Evolutionary conservation across 2,797 vertebrate species (phyloP).

Genomic region (Phataginus tetradactyla): DNA sequence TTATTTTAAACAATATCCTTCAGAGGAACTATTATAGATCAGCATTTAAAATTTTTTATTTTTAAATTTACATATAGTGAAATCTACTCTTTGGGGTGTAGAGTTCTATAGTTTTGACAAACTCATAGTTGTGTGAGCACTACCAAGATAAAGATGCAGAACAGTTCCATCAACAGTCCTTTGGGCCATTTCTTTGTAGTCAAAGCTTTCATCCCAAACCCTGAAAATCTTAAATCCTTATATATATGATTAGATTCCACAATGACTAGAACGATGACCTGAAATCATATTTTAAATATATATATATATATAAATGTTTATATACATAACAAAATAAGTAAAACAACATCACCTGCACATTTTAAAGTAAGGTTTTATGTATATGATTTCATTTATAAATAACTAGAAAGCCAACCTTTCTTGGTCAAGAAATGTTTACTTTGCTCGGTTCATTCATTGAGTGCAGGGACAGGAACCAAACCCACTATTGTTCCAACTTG

Average conservation of each 20-base stretch:
- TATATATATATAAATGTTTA: not conserved
- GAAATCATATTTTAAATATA: not conserved
- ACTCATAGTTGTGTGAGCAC: too few relatives aligned
- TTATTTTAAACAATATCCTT: slow-evolving; percentile 13
- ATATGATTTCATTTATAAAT: not conserved
- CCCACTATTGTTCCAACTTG: not conserved
- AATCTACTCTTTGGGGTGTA: not conserved
- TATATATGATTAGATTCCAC: not conserved
- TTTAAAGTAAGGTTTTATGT: not conserved
- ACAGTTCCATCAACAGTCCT: not conserved
- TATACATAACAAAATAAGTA: not conserved
- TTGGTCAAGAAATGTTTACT: not conserved
- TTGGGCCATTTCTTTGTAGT: not conserved
- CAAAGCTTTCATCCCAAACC: not conserved
- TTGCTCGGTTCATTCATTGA: not conserved
- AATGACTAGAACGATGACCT: not conserved
- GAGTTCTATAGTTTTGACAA: not conserved
- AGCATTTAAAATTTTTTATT: not conserved
- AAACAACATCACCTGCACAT: not conserved
- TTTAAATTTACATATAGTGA: not conserved
- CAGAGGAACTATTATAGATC: not conserved
- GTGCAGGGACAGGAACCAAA: not conserved
- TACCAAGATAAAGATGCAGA: not conserved
- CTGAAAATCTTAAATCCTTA: not conserved
- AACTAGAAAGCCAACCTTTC: not conserved